Evolutionary conservation across 1,140 invertebrate species (phyloP).

Genomic region (Oncopodura yosiiana): DNA sequence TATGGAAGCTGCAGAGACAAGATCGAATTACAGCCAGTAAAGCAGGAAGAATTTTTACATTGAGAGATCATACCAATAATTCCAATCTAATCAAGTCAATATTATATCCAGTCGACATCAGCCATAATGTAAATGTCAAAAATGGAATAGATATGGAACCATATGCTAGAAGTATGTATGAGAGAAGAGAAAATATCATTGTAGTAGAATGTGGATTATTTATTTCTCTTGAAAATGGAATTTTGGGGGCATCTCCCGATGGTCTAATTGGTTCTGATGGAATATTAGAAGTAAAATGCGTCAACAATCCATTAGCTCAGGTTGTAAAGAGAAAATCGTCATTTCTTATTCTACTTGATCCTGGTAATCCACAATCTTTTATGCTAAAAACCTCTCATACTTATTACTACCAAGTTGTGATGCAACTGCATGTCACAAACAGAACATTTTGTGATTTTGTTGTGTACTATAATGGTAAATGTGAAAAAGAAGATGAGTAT

Average conservation of each 20-base stretch:
- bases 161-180: too few relatives aligned
- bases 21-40: conserved; percentile 13
- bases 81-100: background rate
- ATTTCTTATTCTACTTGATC: too few relatives aligned
- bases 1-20: background rate
- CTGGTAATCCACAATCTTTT: too few relatives aligned
- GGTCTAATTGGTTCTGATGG: conserved; percentile 13
- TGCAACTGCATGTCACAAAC: conserved; percentile 19
- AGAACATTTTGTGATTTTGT: conserved; percentile 37
- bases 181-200: too few relatives aligned
- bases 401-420: conserved; percentile 26
- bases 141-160: too few relatives aligned
- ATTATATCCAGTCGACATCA: background rate
- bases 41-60: background rate
- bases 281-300: conserved; percentile 19
- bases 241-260: conserved; percentile 13
- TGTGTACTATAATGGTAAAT: conserved; percentile 15
- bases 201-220: conserved; percentile 14
- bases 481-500: background rate
- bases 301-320: background rate
- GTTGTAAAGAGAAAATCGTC: too few relatives aligned
- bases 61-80: conserved; percentile 8
- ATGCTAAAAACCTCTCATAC: conserved; percentile 15
- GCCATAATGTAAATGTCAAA: too few relatives aligned
- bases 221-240: conserved; percentile 6